Evolutionary conservation across 2,113 vertebrate genomes (phyloP), one percentile per base, ranked within the genome.

Genomic region (Lepisosteus oculatus): DNA sequence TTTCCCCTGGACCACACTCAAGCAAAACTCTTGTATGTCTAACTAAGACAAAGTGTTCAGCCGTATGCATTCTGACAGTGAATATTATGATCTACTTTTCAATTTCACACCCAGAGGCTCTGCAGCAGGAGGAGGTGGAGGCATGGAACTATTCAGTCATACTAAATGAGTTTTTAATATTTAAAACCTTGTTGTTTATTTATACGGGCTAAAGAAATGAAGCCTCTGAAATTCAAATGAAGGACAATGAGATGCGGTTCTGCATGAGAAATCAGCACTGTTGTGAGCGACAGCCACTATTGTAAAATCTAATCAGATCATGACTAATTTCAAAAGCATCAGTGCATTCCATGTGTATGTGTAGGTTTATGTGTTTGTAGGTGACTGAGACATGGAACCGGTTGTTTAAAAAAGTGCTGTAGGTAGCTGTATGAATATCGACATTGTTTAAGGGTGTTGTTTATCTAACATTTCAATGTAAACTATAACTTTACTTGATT

Each of bases 81-180:
- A 17, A 45, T 55, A 45, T 68, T 68, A 68, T 55, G 51, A 68
- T 68, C 55, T 68, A 54, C 47, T 68, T 68, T 68, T 55, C 47
- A 68, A 55, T 68, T 68, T 68, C 66, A 68, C 66, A 68, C 66
- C 66, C 54, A 51, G 51, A 55, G 47, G 15, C 9, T 68, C 66
- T 68, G 66, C 47, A 68, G 13, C 41, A 55, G 12, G 66, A 41
- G 8, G 17, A 29, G 9, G 66, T 68, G 8, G 47, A 45, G 66
- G 51, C 51, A 51, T 68, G 45, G 11, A 55, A 12, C 66, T 54
- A 68, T n/a, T 55, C 47, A 42, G 66, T 68, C 66, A 68, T 68
- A 55, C 66, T 8, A 41, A 68, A 68, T 68, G 66, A 68, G 66
- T 41, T 68, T 68, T 68, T 68, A 68, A 68, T 68, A 68, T 68